These are phyloP conservation scores for Bos javanicus DNA, from an alignment of 2,113 vertebrate species.

Conservation along the genomic window DNA sequence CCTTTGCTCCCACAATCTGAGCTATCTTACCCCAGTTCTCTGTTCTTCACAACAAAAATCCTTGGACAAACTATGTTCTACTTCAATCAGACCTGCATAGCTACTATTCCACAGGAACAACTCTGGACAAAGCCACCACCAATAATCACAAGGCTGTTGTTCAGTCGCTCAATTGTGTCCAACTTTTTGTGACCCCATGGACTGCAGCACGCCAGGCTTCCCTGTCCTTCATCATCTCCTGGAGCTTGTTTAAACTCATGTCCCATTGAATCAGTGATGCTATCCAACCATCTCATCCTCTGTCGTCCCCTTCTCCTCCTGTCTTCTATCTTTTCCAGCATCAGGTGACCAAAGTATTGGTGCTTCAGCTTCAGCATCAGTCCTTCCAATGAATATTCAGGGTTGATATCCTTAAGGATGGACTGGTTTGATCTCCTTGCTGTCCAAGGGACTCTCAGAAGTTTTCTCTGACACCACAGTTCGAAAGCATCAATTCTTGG, in stretches of 20 bases:
- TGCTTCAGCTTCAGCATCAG: background rate
- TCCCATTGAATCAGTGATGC: background rate
- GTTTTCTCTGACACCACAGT: background rate
- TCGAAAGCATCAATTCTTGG: background rate
- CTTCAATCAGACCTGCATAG: background rate
- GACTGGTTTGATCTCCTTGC: background rate
- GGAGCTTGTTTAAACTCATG: background rate
- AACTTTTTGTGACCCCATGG: background rate
- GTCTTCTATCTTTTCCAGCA: background rate
- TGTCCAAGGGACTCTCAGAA: background rate
- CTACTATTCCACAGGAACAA: background rate
- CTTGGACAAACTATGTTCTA: background rate
- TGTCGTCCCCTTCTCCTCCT: background rate
- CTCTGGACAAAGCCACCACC: background rate
- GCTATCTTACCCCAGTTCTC: background rate
- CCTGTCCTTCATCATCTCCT: background rate
- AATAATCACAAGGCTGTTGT: background rate
- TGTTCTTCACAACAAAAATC: background rate
- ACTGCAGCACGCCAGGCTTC: background rate
- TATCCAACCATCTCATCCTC: background rate
- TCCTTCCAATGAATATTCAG: background rate
- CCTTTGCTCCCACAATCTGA: background rate
- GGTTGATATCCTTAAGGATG: background rate
- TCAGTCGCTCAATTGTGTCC: background rate
- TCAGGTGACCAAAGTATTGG: background rate